Percentiles rank a stretch among this genome's conserved stretches.
These are phyloP conservation scores for Coenonympha glycerion DNA, from an alignment of 2,888 invertebrate species.

Conservation along the genomic window DNA sequence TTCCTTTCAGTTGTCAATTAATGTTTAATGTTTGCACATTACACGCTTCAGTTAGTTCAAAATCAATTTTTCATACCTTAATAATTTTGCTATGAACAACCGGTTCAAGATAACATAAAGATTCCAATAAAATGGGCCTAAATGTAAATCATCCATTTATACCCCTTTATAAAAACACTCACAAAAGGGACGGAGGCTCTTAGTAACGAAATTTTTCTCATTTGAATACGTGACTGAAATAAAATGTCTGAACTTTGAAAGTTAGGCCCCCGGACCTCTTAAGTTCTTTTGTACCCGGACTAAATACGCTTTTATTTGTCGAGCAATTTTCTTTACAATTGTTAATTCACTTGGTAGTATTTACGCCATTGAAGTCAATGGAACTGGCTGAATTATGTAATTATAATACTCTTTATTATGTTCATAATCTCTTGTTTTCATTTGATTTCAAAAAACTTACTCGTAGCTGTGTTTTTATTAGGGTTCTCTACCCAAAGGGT, in stretches of 20 bases:
- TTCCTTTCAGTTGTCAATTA: no score
- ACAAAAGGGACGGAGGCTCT: slow-evolving; percentile 20
- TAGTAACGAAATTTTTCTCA: slow-evolving; percentile 28
- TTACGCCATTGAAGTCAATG: background rate
- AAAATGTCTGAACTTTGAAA: slow-evolving; percentile 21
- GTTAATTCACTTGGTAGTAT: slow-evolving; percentile 1
- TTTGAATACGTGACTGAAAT: slow-evolving; percentile 29
- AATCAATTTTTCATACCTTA: no score
- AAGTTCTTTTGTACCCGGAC: slow-evolving; percentile 9
- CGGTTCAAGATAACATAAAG: background rate
- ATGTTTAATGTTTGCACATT: no score
- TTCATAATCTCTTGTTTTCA: no score
- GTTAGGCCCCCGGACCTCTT: slow-evolving; percentile 13
- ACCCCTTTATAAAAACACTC: slow-evolving; percentile 26
- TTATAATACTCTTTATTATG: background rate
- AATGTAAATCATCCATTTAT: slow-evolving; percentile 25
- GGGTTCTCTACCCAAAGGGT: no score
- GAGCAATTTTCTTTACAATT: slow-evolving; percentile 3
- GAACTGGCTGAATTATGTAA: background rate
- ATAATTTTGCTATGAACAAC: background rate
- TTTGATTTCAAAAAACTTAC: no score
- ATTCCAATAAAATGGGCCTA: slow-evolving; percentile 1
- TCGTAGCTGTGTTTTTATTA: no score
- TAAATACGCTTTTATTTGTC: slow-evolving; percentile 18
- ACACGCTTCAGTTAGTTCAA: no score